Percentiles rank a stretch among this genome's conserved stretches.
phyloP scores from a whole-genome alignment of 2,888 invertebrate genomes.

The Clanis bilineata region DNA sequence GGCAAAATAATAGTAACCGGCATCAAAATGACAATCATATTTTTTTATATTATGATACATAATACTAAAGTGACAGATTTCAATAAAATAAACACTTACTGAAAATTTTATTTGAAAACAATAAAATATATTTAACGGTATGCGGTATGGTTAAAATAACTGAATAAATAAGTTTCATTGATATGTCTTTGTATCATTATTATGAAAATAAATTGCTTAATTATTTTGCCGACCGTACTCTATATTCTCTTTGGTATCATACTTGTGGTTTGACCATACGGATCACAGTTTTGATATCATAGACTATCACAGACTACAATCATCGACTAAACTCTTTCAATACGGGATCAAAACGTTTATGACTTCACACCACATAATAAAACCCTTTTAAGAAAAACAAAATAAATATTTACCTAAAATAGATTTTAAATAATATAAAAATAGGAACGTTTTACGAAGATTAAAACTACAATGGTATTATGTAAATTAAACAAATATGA shows the following conservation, averaged over 20 bases:
- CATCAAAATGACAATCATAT: too few species aligned
- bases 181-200: background rate
- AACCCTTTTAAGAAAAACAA: background rate
- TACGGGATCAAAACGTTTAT: background rate
- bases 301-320: constrained; percentile 58
- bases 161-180: background rate
- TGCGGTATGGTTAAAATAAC: background rate
- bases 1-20: background rate
- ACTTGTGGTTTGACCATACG: constrained; percentile 52
- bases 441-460: background rate
- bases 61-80: too few species aligned
- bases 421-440: background rate
- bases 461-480: background rate
- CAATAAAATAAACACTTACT: too few species aligned
- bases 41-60: too few species aligned
- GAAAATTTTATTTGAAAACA: too few species aligned
- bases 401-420: background rate
- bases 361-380: background rate
- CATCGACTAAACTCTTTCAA: constrained; percentile 1
- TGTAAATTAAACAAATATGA: background rate
- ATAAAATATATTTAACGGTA: too few species aligned
- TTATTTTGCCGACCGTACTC: constrained; percentile 34
- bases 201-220: constrained; percentile 25
- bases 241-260: constrained; percentile 33
- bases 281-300: constrained; percentile 57